phyloP scores from a whole-genome alignment of 1,140 invertebrate species.

The Camponotus floridanus region DNA sequence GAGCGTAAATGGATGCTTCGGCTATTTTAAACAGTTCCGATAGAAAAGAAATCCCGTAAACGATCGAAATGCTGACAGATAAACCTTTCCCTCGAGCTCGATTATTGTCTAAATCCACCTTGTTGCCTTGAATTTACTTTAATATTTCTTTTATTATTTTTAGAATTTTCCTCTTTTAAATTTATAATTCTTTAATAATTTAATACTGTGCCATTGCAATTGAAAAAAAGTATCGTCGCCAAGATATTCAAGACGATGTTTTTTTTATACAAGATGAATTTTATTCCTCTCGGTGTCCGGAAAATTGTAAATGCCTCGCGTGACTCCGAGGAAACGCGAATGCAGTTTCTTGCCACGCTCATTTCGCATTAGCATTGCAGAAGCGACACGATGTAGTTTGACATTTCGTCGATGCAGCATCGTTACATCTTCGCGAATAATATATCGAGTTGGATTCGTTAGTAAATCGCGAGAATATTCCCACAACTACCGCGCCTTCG shows the following conservation, averaged over 20 bases:
- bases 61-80: constrained; percentile 24
- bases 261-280: not conserved
- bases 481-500: not conserved
- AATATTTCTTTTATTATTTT: constrained; percentile 24
- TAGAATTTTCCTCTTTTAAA: not conserved
- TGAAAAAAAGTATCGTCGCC: constrained; percentile 28
- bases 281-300: not conserved
- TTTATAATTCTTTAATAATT: constrained; percentile 15
- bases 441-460: constrained; percentile 28
- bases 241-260: not conserved
- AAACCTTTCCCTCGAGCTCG: not conserved
- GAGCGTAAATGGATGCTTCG: constrained; percentile 68
- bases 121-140: not conserved
- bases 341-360: not conserved
- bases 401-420: constrained; percentile 4
- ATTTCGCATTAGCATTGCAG: constrained; percentile 18
- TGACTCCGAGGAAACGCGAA: not conserved
- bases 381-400: not conserved
- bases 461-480: constrained; percentile 1
- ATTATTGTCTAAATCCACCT: not conserved
- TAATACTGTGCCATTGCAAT: not conserved
- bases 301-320: constrained; percentile 3
- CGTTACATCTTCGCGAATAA: not conserved
- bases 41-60: constrained; percentile 52
- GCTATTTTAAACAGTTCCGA: constrained; percentile 68